Percentiles rank a stretch among this genome's conserved stretches.
phyloP scores from a whole-genome alignment of 2,797 vertebrate species.

The Poeciliopsis paucimaculata region DNA sequence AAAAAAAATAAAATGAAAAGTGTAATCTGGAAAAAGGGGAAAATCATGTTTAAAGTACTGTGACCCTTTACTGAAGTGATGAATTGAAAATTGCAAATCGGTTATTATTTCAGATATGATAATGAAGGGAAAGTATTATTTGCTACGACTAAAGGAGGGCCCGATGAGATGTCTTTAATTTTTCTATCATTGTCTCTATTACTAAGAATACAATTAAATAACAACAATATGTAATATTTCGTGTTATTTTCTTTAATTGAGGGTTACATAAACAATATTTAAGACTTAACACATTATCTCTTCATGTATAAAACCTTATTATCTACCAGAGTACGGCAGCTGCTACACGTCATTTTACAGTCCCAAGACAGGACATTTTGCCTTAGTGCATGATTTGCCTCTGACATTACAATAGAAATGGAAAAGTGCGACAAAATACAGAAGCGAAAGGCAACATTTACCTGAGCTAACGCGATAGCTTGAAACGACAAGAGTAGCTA shows the following conservation, averaged over 20 bases:
- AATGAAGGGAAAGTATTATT: not conserved
- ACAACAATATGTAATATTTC: not conserved
- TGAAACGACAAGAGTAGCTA: conserved; percentile 1
- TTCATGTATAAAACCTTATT: not conserved
- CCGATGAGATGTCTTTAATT: not conserved
- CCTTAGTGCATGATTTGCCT: not conserved
- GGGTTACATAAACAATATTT: not conserved
- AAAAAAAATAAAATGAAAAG: not conserved
- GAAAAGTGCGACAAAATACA: not conserved
- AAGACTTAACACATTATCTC: not conserved
- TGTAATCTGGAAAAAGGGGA: not conserved
- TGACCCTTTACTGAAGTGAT: not conserved
- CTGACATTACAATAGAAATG: not conserved
- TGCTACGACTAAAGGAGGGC: too few relatives aligned
- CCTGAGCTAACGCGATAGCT: conserved; percentile 13
- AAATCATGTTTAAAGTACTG: not conserved
- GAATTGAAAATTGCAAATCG: not conserved
- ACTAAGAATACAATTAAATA: not conserved
- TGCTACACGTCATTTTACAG: not conserved
- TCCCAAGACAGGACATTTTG: not conserved
- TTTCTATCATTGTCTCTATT: not conserved
- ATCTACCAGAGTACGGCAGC: not conserved
- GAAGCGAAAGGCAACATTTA: not conserved
- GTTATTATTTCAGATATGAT: not conserved
- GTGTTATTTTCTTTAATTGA: not conserved